These are phyloP conservation scores for Drosophila rellima DNA, from an alignment of 2,888 invertebrate genomes.

Conservation along the genomic window DNA sequence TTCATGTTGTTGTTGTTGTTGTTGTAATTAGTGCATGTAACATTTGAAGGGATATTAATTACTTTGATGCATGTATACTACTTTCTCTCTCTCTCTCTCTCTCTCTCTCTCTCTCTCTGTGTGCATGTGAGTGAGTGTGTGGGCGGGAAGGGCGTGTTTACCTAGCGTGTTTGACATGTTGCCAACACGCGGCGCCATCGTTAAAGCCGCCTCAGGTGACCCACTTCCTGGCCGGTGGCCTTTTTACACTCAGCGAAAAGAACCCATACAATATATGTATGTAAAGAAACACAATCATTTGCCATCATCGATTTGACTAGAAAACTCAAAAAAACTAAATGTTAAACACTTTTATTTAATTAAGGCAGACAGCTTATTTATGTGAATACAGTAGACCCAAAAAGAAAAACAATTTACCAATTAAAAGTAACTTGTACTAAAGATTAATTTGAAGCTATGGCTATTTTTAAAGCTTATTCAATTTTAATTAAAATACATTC, in stretches of 20 bases:
- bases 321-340: no score
- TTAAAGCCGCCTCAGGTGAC: slow-evolving; percentile 51
- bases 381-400: no score
- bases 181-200: slow-evolving; percentile 54
- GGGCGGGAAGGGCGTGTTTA: slow-evolving; percentile 26
- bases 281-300: background rate
- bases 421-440: no score
- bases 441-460: no score
- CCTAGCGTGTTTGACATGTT: slow-evolving; percentile 59
- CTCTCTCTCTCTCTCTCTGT: background rate
- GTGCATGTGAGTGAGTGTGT: slow-evolving; percentile 19
- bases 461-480: no score
- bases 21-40: slow-evolving; percentile 77
- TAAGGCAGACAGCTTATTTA: no score
- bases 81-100: background rate
- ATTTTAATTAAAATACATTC: no score
- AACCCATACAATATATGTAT: background rate
- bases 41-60: slow-evolving; percentile 80
- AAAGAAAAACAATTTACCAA: no score
- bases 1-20: slow-evolving; percentile 33
- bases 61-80: slow-evolving; percentile 68
- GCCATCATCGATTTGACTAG: no score
- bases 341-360: no score
- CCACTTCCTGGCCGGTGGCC: slow-evolving; percentile 56
- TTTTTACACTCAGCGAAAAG: slow-evolving; percentile 2